phyloP scores from a whole-genome alignment of 2,113 vertebrate genomes.

The Micronycteris hirsuta region DNA sequence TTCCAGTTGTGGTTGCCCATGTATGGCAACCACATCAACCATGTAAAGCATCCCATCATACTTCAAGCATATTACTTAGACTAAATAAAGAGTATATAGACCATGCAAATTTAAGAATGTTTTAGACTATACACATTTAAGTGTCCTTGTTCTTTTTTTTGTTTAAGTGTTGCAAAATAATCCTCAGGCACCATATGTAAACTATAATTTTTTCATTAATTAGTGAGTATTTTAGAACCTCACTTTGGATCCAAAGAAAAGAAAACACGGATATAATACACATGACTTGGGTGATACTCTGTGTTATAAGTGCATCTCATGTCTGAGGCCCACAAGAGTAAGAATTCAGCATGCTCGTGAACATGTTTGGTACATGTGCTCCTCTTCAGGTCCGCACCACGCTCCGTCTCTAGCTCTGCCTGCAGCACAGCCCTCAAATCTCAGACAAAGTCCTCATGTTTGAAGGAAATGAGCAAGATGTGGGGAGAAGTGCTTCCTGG shows the following conservation, averaged over 20 bases:
- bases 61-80: background rate
- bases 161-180: background rate
- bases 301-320: too few relatives aligned
- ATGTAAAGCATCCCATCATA: background rate
- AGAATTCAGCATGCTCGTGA: background rate
- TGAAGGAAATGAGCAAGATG: background rate
- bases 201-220: background rate
- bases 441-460: background rate
- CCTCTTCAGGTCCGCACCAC: background rate
- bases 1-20: background rate
- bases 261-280: background rate
- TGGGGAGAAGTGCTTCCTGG: background rate
- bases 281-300: background rate
- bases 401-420: background rate
- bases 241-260: background rate
- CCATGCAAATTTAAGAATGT: background rate
- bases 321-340: background rate
- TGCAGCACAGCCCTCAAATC: background rate
- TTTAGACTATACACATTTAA: background rate
- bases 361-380: background rate
- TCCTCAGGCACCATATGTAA: background rate
- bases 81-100: background rate
- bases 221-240: background rate
- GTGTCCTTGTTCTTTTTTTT: background rate
- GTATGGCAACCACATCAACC: too few relatives aligned